phyloP scores from a whole-genome alignment of 2,888 invertebrate genomes.

The Drosophila ustulata region DNA sequence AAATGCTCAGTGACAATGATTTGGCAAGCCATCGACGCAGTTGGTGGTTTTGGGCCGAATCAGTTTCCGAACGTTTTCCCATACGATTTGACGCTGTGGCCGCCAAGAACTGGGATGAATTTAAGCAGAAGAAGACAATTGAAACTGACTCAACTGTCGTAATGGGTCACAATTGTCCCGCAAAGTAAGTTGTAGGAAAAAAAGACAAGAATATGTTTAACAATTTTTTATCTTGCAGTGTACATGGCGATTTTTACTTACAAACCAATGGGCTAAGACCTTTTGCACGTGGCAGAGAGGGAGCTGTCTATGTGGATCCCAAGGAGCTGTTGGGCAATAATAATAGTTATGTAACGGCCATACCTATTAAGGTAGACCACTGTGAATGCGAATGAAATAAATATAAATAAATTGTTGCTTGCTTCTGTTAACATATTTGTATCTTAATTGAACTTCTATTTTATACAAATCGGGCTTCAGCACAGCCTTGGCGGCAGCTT shows the following conservation, averaged over 20 bases:
- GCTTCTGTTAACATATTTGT: constrained; percentile 20
- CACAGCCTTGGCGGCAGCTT: not conserved
- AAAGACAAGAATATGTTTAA: not conserved
- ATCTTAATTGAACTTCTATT: not conserved
- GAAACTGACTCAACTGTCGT: constrained; percentile 62
- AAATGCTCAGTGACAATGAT: constrained; percentile 84
- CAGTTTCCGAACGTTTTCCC: constrained; percentile 82
- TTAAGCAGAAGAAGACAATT: constrained; percentile 83
- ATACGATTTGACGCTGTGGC: constrained; percentile 86
- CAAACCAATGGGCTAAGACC: constrained; percentile 84
- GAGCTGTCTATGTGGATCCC: constrained; percentile 76
- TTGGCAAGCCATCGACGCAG: constrained; percentile 88
- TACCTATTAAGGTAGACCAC: constrained; percentile 36
- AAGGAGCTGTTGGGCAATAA: constrained; percentile 72
- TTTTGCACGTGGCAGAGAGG: constrained; percentile 81
- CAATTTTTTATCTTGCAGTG: constrained; percentile 54
- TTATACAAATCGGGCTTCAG: not conserved
- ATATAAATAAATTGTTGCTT: constrained; percentile 20
- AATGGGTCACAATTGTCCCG: constrained; percentile 84
- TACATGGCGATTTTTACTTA: constrained; percentile 83
- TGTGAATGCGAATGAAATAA: constrained; percentile 20
- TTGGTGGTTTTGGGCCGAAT: constrained; percentile 88
- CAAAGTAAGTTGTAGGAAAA: constrained; percentile 63
- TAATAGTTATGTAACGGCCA: constrained; percentile 43
- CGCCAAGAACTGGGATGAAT: constrained; percentile 87